phyloP scores from a whole-genome alignment of 2,797 vertebrate genomes.

The Anabas testudineus region DNA sequence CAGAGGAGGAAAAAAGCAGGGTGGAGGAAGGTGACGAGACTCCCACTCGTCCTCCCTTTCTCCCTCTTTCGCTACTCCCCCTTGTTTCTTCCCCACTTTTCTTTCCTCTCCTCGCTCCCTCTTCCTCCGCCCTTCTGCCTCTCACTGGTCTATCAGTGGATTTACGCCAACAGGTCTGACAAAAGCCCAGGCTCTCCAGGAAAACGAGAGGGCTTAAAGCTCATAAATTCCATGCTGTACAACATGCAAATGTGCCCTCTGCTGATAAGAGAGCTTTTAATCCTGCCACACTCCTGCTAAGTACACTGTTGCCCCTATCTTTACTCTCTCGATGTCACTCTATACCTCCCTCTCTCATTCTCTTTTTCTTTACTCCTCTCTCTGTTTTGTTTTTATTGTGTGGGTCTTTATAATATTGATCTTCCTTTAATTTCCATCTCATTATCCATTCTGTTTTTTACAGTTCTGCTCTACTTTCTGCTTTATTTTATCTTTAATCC shows the following conservation, averaged over 20 bases:
- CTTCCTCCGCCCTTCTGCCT: slow-evolving; percentile 22
- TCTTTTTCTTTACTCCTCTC: slow-evolving; percentile 18
- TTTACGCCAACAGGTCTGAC: slow-evolving; percentile 79
- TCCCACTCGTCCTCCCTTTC: not conserved
- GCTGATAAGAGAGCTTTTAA: slow-evolving; percentile 86
- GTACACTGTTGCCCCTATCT: slow-evolving; percentile 75
- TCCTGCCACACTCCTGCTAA: slow-evolving; percentile 79
- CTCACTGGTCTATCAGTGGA: slow-evolving; percentile 71
- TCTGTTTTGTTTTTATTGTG: slow-evolving; percentile 41
- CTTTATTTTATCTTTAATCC: slow-evolving; percentile 13
- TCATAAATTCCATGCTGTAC: slow-evolving; percentile 83
- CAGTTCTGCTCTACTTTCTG: not conserved
- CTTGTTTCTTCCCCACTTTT: not conserved
- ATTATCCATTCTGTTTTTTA: slow-evolving; percentile 12
- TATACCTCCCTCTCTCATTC: slow-evolving; percentile 42
- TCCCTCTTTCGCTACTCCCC: slow-evolving; percentile 20
- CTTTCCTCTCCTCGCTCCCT: not conserved
- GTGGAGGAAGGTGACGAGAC: slow-evolving; percentile 33
- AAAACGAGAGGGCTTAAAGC: slow-evolving; percentile 83
- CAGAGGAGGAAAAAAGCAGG: not conserved
- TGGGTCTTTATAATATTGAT: slow-evolving; percentile 37
- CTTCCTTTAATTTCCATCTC: slow-evolving; percentile 36
- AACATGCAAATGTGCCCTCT: slow-evolving; percentile 85
- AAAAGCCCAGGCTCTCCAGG: slow-evolving; percentile 78
- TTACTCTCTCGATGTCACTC: slow-evolving; percentile 64